Base-by-base conservation (phyloP, 2,797 vertebrate species). In the Parauchenoglanis punctatus region DNA sequence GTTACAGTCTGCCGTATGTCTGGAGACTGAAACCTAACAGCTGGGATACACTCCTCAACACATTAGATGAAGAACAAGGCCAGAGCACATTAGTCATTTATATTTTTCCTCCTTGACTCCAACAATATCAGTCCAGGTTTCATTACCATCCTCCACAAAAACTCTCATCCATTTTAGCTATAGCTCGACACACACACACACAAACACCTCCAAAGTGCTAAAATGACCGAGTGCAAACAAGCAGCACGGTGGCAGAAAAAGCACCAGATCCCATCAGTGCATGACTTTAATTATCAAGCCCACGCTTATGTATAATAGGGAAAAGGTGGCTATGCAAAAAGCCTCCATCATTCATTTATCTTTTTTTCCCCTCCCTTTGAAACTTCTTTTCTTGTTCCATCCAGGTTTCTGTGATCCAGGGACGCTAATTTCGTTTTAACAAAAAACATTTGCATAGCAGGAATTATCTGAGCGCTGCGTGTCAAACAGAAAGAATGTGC, bases 251-350 rank as follows among this genome's bases (percentile, higher is more conserved):
- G 78, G 35, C 58, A 63, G 35, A 81, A 63, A 46, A 63, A 81
- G 56, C 7, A 3, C 58, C 13, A 20, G 23, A 63, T 46, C 12
- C 35, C 96, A 96, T 97, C 96, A 96, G 92, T 93, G 94, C 91
- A 75, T 92, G 91, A 94, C 95, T 92, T 95, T 95, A 96, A 97
- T 97, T 97, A 97, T 94, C 94, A 94, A 94, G 94, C 94, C 95
- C 92, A 94, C 87, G 92, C 93, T 90, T 88, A 91, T 46, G 73
- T 94, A 91, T 92, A 95, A 96, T 91, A 94, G 58, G 78, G 78
- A 63, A 46, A 81, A 81, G 35, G 35, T 81, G 78, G 78, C 78
- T 63, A 17, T 46, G 35, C 35, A 81, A n/a, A 46, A 52, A 52
- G 46, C 92, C 91, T 94, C 94, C 89, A 94, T 95, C 93, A 94